Evolutionary conservation across 1,140 invertebrate genomes (phyloP), one percentile per base, ranked within the genome.

Genomic region (Belonocnema kinseyi): DNA sequence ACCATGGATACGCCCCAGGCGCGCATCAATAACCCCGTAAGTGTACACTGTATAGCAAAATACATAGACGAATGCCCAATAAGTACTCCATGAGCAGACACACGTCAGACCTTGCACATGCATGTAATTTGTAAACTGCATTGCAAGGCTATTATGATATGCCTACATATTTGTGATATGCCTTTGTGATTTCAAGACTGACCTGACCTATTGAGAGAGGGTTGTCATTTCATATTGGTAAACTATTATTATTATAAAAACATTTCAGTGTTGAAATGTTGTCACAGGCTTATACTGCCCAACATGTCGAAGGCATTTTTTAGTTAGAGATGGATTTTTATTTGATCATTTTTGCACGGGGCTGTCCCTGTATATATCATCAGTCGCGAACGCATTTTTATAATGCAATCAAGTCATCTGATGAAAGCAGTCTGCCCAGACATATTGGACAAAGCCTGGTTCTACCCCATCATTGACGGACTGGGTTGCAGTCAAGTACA

Each of bases 1-100:
- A 83, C 82, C 80, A 83, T 83, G 82, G 78, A 80, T 83, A 83
- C 82, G 80, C 80, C 80, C 82, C 50, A 81, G 80, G 77, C 82
- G 77, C 80, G 80, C 74, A 80, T 83, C 80, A 83, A 77, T 53
- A 83, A 75, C 78, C 78, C 75, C 78, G 77, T 82, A 83, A 83
- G 80, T 83, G 77, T 72, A 77, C 79, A 78, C 79, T 66, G 16
- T 66, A 66, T 66, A 66, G 58, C 58, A 66, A 66, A 66, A 78
- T 71, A 75, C 74, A 75, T 66, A 75, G 74, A 46, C 72, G 50
- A 26, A 52, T 52, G 56, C 73, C 80, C 82, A 81, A 81, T 81
- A 66, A 66, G 58, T 66, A 66, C 58, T 66, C 21, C 21, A 66
- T 33, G 40, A 66, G 33, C 58, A 66, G 21, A 66, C 21, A 66